These are phyloP conservation scores for Toxotes lorentzi DNA, from an alignment of 2,797 vertebrate genomes.

Conservation along the genomic window DNA sequence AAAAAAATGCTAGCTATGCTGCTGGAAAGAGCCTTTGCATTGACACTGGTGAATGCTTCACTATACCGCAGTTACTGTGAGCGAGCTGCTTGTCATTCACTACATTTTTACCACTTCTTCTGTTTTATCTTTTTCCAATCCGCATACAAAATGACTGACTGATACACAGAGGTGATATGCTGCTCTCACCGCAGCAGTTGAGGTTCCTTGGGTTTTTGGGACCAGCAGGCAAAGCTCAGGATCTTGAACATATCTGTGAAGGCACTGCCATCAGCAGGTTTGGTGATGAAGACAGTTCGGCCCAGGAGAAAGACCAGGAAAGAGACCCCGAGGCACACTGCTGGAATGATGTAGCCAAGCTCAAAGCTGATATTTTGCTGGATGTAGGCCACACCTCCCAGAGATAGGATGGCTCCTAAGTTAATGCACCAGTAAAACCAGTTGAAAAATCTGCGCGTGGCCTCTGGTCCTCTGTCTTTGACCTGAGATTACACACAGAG, in stretches of 20 bases:
- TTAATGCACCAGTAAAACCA: slow-evolving; percentile 99
- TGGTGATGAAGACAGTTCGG: slow-evolving; percentile 92
- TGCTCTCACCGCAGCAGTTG: slow-evolving; percentile 84
- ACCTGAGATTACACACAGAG: slow-evolving; percentile 82
- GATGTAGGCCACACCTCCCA: slow-evolving; percentile 94
- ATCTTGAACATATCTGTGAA: slow-evolving; percentile 94
- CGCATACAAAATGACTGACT: background rate
- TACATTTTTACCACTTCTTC: slow-evolving; percentile 22
- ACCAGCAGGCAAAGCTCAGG: slow-evolving; percentile 88
- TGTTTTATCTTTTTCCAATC: background rate
- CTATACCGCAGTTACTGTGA: background rate
- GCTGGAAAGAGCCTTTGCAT: slow-evolving; percentile 15
- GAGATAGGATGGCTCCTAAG: slow-evolving; percentile 93
- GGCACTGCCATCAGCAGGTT: slow-evolving; percentile 95
- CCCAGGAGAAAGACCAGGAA: slow-evolving; percentile 93
- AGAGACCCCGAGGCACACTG: slow-evolving; percentile 92
- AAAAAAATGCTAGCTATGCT: slow-evolving; percentile 21
- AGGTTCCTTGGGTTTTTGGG: slow-evolving; percentile 73
- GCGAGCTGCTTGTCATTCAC: slow-evolving; percentile 25
- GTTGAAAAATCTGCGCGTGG: slow-evolving; percentile 96
- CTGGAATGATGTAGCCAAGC: slow-evolving; percentile 91
- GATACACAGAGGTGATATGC: background rate
- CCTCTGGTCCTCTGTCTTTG: slow-evolving; percentile 95
- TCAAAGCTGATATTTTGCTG: slow-evolving; percentile 94
- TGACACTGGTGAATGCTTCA: slow-evolving; percentile 36